Evolutionary conservation across 1,140 invertebrate genomes (phyloP).

Genomic region (Trichonephila clavata): DNA sequence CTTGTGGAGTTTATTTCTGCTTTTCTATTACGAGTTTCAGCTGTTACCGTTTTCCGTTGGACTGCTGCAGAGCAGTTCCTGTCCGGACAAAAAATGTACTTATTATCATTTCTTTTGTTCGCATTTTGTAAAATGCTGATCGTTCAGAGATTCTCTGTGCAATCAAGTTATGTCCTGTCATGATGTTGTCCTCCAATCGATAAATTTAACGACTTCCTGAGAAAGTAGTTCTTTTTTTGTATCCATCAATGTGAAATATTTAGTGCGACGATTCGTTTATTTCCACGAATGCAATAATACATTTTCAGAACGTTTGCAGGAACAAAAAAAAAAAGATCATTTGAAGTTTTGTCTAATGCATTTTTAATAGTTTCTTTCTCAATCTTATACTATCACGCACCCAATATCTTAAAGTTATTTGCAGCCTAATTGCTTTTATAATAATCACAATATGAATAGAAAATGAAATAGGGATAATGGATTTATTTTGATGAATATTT

Average conservation of each 20-base stretch:
- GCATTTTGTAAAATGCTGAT: neutral
- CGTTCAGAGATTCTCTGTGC: neutral
- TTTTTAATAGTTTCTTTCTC: neutral
- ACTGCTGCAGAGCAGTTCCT: neutral
- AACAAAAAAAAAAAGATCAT: neutral
- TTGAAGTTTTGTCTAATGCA: neutral
- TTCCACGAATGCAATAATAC: neutral
- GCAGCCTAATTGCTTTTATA: no score
- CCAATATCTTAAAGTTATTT: no score
- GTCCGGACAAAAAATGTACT: neutral
- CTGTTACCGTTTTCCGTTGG: neutral
- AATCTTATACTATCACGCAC: no score
- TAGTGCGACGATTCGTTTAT: neutral
- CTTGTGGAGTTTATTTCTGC: neutral
- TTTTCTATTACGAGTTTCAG: constrained; percentile 1
- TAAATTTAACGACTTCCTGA: neutral
- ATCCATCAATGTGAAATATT: neutral
- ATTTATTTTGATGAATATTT: no score
- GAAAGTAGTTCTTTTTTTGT: neutral
- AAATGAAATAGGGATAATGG: no score
- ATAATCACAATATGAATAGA: no score
- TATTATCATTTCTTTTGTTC: neutral
- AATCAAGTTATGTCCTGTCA: neutral
- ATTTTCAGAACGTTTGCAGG: neutral
- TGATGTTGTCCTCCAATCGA: neutral